Base-by-base conservation (phyloP, 2,888 invertebrate species). In the Xanthostigma xanthostigma region DNA sequence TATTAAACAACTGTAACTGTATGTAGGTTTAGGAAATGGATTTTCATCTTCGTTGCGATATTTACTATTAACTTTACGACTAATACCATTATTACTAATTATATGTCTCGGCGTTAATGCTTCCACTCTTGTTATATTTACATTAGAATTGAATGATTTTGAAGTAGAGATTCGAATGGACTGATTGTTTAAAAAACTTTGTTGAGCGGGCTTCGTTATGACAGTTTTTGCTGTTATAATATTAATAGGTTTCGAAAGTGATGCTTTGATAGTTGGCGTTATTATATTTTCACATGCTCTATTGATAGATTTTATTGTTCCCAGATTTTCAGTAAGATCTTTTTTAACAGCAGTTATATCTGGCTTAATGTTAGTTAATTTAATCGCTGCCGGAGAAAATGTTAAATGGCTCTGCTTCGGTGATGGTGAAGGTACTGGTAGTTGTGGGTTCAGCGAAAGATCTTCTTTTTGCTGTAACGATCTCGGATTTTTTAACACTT, bases 1-100 rank as follows among this genome's bases (percentile, higher is more conserved):
- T 63, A 97, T 97, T 54, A 97, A 76, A 70, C 96, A 97, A 50
- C 94, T 94, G 67, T 97, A 97, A 11, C 96, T 96, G 69, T 95
- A 97, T 3, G 92, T 90, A 6, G 97, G 97, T 67, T 97, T 97
- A 0, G 95, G 95, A 61, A 84, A 95, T 43, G 78, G 76, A 50
- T 78, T 76, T 39, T 71, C 68, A 42, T 72, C 71, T 58, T 65
- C 69, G 61, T 71, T 72, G 65, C 57, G 58, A 62, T 56, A 54
- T 55, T 66, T 57, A 27, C 27, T 27, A 35, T 48, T 48, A 5
- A 62, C 17, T 37, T 48, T 48, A 13, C 48, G 39, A 36, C 33
- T 43, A 33, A 36, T 13, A 12, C 42, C 14, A 17, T 40, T 35
- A 36, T 13, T 33, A 8, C 36, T n/a, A 8, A n/a, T 10, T 44